Evolutionary conservation across 1,140 invertebrate species (phyloP), one percentile per base, ranked within the genome.

Genomic region (Hycleus phaleratus): DNA sequence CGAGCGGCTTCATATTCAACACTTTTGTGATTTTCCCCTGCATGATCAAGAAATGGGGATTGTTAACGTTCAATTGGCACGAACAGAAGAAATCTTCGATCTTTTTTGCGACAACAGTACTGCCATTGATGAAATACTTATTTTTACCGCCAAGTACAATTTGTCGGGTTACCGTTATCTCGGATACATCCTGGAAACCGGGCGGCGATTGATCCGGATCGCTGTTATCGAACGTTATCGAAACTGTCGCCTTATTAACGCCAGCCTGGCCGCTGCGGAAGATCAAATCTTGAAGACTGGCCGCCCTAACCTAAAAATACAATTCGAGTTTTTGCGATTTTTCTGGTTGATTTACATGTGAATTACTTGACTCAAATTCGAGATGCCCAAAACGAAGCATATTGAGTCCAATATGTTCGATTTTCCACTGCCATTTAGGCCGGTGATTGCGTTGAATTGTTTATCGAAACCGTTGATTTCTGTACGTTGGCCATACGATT

Each of bases 1-100:
- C 96, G 56, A 85, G 82, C 10, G 97, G 94, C 71, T 98, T 99
- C 96, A 99, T 99, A 73, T 97, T 99, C 2, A 99, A 79, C 1
- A 99, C 97, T 82, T 99, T 99, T 0, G 96, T 98, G 51, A 99
- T 97, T 67, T 95, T 84, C 6, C 97, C 97, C 81, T 99, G 97
- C 97, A 99, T 99, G 65, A 99, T 99, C 3, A 58, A 46, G 46
- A 49, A 46, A 25, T 58, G 32, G 2, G 56, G 48, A 40, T 58
- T 58, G 44, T 58, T 58, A 1, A 58, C 56, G 25, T 58, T 58
- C 38, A 58, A 42, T 26, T 51, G 49, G 3, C 50, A 10, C 9
- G 49, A 51, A 52, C 48, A 58, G 46, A 58, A 58, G 18, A 58
- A 39, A 58, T 99, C 97, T 52, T 88, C 84, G 0, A 98, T 90